Base-by-base conservation (phyloP, 2,888 invertebrate species). In the Salticus scenicus region DNA sequence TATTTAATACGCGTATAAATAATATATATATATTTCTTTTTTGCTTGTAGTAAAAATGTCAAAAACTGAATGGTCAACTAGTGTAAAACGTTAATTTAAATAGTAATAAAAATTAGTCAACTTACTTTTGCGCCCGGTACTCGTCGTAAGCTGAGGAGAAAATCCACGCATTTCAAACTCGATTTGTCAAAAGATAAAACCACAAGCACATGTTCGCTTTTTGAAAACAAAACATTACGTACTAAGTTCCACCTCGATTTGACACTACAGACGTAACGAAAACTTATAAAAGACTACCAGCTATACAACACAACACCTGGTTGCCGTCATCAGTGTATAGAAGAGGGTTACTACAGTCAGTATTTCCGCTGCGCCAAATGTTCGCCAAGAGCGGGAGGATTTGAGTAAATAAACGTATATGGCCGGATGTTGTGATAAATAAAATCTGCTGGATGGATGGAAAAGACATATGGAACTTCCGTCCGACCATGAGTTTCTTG, bases 131-230 rank as follows among this genome's bases (percentile, higher is more conserved):
- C 73, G 67, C 10, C 37, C 8, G 37, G 64, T 37, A 17, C 67
- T 33, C 33, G n/a, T n/a, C n/a, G 37, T n/a, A n/a, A 71, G 42
- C n/a, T 67, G 27, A 17, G 79, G 79, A 20, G 72, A 73, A 72
- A 80, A 69, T 67, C 67, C 73, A 47, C 74, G 51, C 80, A 80
- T 80, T 73, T 67, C 80, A 80, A 42, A 17, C 47, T 4, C 20
- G 20, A 57, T 1, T 12, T 57, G 57, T 57, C 57, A 57, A 24
- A 24, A 24, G 20, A 57, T n/a, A 57, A 57, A 57, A 20, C 20
- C 57, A 57, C 57, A 57, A 57, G 5, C 57, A 24, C 57, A 57
- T 57, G 24, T 20, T 24, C 24, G 2, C 4, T 24, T 57, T 12
- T n/a, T 57, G 37, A 37, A 37, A 7, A 37, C 37, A 37, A 4